Base-by-base conservation (phyloP, 2,113 vertebrate genomes). In the Pelmatolapia mariae region DNA sequence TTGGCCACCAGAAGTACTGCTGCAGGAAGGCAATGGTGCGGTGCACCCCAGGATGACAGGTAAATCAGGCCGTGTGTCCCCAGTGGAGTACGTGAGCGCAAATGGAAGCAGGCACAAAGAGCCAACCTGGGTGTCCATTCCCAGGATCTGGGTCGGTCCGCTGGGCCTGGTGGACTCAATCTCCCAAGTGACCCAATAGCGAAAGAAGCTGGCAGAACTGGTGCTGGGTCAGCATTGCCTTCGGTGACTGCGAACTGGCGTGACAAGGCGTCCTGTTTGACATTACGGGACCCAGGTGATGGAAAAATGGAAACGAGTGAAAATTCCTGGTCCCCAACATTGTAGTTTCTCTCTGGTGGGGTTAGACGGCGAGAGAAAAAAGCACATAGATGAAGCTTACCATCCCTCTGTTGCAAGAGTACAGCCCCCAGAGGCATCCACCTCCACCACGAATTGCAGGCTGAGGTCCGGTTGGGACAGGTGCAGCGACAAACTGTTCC, bases 61-160 rank as follows among this genome's bases (percentile, higher is more conserved):
- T 53, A 13, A 56, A 56, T 54, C n/a, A 54, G 1, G 6, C 53
- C n/a, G 1, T 54, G 53, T 54, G 53, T 12, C 10, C n/a, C 53
- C n/a, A 24, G 4, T 54, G 53, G n/a, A 24, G 53, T 54, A 54
- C n/a, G 1, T 54, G 53, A 54, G 10, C 10, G 53, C n/a, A 54
- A 54, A 54, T 54, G n/a, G n/a, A 54, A 54, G n/a, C 53, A 54
- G 53, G 53, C 47, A 52, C 47, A 52, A 50, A 50, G 16, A 19
- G 47, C 47, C 8, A 0, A 50, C 47, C 18, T 19, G 18, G 0
- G 18, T 52, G 18, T 0, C 18, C 50, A 52, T 52, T 52, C 50
- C 50, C 50, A 52, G 19, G 50, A 52, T 52, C 50, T 52, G 18
- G 50, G 50, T 52, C 5, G 8, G 19, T 52, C 50, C 5, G 0